These are phyloP conservation scores for Osmerus mordax DNA, from an alignment of 2,113 vertebrate species.

Conservation along the genomic window DNA sequence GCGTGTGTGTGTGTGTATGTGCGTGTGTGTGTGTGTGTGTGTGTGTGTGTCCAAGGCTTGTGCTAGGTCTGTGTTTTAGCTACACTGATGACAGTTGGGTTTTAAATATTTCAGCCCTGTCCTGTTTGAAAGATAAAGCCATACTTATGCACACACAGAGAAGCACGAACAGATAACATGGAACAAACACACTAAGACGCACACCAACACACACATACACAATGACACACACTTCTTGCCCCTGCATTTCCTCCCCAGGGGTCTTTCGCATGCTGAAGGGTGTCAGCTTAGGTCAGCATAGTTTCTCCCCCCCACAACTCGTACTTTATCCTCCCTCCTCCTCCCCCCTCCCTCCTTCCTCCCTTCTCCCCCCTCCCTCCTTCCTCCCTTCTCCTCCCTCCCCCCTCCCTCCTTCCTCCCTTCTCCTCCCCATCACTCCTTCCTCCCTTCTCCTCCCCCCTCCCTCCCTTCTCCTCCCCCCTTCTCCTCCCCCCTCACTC, in stretches of 20 bases:
- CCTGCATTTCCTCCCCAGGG: slow-evolving; percentile 16
- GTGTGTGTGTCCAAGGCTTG: slow-evolving; percentile 26
- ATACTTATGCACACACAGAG: slow-evolving; percentile 27
- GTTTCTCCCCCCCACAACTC: slow-evolving; percentile 30
- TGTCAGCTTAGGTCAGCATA: slow-evolving; percentile 64
- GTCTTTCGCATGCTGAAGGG: slow-evolving; percentile 47
- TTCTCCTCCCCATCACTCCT: too few relatives aligned
- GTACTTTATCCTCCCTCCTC: slow-evolving; percentile 5
- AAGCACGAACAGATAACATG: too few relatives aligned
- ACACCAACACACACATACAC: slow-evolving; percentile 15
- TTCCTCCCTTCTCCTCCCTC: not conserved
- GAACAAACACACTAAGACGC: slow-evolving; percentile 1
- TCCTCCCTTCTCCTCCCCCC: too few relatives aligned
- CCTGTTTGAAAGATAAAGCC: slow-evolving; percentile 43
- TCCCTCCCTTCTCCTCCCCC: too few relatives aligned
- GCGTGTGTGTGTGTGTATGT: not conserved
- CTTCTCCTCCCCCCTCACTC: too few relatives aligned
- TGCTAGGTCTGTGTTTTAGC: slow-evolving; percentile 50
- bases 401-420: not conserved
- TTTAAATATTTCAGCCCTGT: slow-evolving; percentile 52
- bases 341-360: not conserved
- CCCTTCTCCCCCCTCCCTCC: not conserved
- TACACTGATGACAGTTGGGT: slow-evolving; percentile 58
- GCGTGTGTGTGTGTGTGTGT: not conserved
- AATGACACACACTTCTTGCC: not conserved